Percentiles rank a stretch among this genome's conserved stretches.
phyloP scores from a whole-genome alignment of 2,113 vertebrate species.

The Octodon degus region DNA sequence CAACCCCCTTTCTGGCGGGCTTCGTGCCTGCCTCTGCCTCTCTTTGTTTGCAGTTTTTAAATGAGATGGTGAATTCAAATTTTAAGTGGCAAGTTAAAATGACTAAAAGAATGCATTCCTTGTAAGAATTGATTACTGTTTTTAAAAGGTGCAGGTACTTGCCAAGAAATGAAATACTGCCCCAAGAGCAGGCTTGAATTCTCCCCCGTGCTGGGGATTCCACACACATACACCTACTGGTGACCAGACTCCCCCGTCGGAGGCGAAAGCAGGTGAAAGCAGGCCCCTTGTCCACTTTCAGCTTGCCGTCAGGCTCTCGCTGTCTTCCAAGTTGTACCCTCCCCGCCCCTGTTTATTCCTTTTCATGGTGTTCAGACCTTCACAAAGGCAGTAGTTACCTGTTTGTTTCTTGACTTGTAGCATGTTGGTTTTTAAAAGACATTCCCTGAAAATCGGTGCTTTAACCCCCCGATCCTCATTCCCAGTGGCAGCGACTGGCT shows the following conservation, averaged over 20 bases:
- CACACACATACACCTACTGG: accelerated
- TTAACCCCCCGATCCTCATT: neutral
- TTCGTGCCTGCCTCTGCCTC: neutral
- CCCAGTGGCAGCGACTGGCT: neutral
- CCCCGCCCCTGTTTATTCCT: neutral
- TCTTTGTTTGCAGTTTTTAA: neutral
- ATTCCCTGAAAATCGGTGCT: neutral
- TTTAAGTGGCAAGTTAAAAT: neutral
- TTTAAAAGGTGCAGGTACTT: neutral
- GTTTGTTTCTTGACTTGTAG: neutral
- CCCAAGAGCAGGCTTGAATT: neutral
- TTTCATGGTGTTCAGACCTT: neutral
- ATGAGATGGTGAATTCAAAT: neutral
- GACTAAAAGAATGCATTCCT: neutral
- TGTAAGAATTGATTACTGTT: neutral
- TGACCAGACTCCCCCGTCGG: accelerated
- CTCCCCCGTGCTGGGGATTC: neutral
- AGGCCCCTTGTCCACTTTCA: accelerated
- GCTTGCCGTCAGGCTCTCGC: neutral
- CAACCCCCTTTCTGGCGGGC: neutral
- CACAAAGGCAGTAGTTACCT: too few relatives aligned
- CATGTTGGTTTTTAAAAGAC: neutral
- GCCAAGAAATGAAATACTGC: neutral
- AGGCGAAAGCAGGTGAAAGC: accelerated
- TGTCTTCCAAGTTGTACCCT: neutral